These are phyloP conservation scores for Dendropsophus ebraccatus DNA, from an alignment of 2,113 vertebrate genomes.

Conservation along the genomic window DNA sequence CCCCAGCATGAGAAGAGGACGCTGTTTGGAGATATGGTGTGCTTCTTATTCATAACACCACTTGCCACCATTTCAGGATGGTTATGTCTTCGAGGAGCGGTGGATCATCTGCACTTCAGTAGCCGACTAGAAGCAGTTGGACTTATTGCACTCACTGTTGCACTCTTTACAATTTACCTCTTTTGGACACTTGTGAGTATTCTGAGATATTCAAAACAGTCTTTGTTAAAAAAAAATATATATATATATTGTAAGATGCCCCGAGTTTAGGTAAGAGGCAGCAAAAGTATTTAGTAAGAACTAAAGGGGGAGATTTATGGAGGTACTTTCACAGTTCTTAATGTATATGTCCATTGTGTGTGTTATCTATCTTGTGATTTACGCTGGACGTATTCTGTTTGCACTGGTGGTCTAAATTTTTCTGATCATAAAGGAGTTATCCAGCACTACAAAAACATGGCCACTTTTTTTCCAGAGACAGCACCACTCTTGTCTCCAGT, in stretches of 20 bases:
- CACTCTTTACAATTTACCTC: constrained; percentile 86
- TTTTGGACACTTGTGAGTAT: constrained; percentile 84
- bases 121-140: constrained; percentile 82
- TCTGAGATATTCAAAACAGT: background rate
- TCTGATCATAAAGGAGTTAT: background rate
- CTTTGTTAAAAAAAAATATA: background rate
- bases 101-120: constrained; percentile 84
- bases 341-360: no score
- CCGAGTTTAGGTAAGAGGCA: background rate
- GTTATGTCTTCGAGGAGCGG: constrained; percentile 80
- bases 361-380: no score
- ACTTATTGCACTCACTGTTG: constrained; percentile 83
- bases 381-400: no score
- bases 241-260: background rate
- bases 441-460: no score
- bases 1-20: constrained; percentile 80
- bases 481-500: no score
- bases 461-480: no score
- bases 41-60: constrained; percentile 82
- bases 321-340: no score
- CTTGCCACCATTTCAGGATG: constrained; percentile 81
- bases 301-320: no score
- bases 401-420: no score
- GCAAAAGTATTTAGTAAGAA: background rate
- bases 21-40: constrained; percentile 82